Evolutionary conservation across 2,113 vertebrate genomes (phyloP).

Genomic region (Antechinus stuartii): DNA sequence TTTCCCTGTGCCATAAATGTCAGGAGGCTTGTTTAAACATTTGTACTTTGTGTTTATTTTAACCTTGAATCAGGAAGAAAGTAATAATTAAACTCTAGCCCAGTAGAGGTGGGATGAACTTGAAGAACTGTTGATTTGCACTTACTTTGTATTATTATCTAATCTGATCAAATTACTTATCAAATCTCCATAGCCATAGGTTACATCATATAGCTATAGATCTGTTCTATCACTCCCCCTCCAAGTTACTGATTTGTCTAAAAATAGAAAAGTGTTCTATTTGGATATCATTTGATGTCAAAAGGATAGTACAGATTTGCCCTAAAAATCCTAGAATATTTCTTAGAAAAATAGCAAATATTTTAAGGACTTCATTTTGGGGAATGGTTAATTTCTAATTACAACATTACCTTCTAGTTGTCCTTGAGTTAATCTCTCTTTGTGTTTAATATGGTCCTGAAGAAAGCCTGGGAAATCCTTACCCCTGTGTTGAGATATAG

Average conservation of each 20-base stretch:
- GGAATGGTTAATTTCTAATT: neutral
- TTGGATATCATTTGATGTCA: neutral
- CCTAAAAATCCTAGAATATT: conserved; percentile 5
- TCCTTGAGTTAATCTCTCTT: conserved; percentile 61
- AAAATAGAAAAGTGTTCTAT: neutral
- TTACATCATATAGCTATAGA: too few species aligned
- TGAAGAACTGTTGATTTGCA: too few species aligned
- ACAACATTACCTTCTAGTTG: conserved; percentile 72
- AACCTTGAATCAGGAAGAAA: too few species aligned
- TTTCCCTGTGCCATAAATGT: too few species aligned
- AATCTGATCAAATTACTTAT: too few species aligned
- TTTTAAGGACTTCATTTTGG: neutral
- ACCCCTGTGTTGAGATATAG: conserved; percentile 60
- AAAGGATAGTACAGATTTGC: neutral
- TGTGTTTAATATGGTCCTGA: conserved; percentile 38
- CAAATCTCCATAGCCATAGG: too few species aligned
- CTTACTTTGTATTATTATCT: too few species aligned
- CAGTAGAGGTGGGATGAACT: too few species aligned
- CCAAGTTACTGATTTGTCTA: conserved; percentile 16
- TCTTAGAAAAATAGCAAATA: neutral
- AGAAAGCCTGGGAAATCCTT: conserved; percentile 43
- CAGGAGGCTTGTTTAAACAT: too few species aligned
- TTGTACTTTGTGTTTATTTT: too few species aligned
- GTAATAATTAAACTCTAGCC: too few species aligned
- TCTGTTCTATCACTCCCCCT: neutral